These are phyloP conservation scores for Camelus dromedarius DNA, from an alignment of 2,113 vertebrate genomes.

Conservation along the genomic window DNA sequence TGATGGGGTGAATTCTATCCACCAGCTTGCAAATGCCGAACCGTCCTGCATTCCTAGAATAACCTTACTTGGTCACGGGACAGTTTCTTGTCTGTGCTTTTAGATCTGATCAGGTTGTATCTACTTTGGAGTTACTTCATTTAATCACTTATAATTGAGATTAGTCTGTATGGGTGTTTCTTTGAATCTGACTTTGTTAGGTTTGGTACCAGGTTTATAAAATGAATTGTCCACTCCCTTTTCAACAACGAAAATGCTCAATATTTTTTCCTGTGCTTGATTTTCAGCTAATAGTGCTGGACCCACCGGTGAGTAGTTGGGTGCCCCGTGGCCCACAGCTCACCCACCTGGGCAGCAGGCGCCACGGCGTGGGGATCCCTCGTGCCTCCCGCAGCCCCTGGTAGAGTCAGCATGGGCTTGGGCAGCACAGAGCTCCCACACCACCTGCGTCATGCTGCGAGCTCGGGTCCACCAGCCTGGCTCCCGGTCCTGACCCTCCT, in stretches of 20 bases:
- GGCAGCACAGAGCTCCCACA: neutral
- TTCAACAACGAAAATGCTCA: neutral
- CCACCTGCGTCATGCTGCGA: neutral
- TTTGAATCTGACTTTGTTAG: neutral
- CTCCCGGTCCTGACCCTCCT: neutral
- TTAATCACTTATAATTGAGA: neutral
- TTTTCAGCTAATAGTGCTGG: constrained; percentile 96
- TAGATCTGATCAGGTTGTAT: neutral
- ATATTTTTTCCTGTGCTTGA: constrained; percentile 81
- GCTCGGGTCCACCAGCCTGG: neutral
- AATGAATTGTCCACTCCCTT: neutral
- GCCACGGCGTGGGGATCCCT: neutral
- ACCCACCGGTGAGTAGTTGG: constrained; percentile 94
- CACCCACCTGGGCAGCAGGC: neutral
- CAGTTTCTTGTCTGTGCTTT: too few relatives aligned
- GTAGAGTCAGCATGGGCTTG: neutral
- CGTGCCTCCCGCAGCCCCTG: neutral
- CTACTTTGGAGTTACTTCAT: neutral
- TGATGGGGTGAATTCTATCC: too few relatives aligned
- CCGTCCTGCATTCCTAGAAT: neutral
- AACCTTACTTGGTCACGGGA: neutral
- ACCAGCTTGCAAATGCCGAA: neutral
- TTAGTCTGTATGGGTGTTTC: neutral
- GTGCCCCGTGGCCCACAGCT: neutral
- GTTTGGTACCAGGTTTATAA: neutral